These are phyloP conservation scores for Thunnus maccoyii DNA, from an alignment of 2,113 vertebrate genomes.

Conservation along the genomic window DNA sequence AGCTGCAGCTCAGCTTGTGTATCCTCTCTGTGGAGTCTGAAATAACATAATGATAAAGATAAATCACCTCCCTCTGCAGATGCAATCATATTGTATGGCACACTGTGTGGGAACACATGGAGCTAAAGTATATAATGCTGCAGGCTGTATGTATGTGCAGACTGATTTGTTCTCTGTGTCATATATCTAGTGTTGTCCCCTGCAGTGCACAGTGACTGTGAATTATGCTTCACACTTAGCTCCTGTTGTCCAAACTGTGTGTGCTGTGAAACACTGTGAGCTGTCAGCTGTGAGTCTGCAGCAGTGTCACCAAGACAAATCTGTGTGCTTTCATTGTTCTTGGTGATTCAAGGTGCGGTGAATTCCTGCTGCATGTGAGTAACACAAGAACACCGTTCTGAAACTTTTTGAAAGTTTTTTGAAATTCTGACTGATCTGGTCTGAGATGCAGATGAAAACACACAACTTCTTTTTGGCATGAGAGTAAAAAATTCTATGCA, in stretches of 20 bases:
- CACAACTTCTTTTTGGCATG: too few species aligned
- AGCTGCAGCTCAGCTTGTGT: conserved; percentile 17
- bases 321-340: conserved; percentile 22
- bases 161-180: conserved; percentile 39
- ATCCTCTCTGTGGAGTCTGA: conserved; percentile 24
- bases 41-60: conserved; percentile 49
- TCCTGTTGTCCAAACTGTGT: conserved; percentile 44
- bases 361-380: not conserved
- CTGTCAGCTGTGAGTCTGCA: conserved; percentile 15
- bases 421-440: not conserved
- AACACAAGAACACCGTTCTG: not conserved
- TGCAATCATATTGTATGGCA: conserved; percentile 17
- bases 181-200: conserved; percentile 51
- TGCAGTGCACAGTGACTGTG: conserved; percentile 52
- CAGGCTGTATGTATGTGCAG: conserved; percentile 15
- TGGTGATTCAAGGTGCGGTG: conserved; percentile 2
- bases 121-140: conserved; percentile 9
- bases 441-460: too few species aligned
- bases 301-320: conserved; percentile 39
- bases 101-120: not conserved
- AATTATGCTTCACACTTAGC: conserved; percentile 55
- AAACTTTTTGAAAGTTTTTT: not conserved
- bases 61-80: conserved; percentile 52
- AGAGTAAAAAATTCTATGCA: too few species aligned
- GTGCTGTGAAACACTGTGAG: conserved; percentile 49